Percentiles rank a stretch among this genome's conserved stretches.
Conservation (phyloP, 2,113 vertebrate species). For the Egretta garzetta region DNA sequence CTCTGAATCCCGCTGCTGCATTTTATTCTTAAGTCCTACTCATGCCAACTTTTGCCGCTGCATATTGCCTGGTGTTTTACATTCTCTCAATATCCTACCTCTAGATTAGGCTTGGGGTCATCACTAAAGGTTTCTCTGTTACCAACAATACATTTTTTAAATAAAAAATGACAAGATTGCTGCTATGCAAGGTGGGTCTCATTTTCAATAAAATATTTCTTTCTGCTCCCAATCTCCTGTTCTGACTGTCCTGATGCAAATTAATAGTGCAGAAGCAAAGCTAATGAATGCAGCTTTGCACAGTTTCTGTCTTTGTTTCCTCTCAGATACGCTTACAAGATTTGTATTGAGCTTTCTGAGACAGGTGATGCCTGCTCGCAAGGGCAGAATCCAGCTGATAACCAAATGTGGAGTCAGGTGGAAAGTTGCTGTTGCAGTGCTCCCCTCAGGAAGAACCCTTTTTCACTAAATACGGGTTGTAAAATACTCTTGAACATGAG, state of each 20-base stretch:
- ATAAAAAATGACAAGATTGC: background rate
- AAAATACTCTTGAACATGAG: slow-evolving; percentile 52
- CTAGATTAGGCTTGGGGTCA: background rate
- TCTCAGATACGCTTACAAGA: background rate
- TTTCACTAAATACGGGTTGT: slow-evolving; percentile 43
- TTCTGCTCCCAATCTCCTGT: background rate
- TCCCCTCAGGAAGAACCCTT: background rate
- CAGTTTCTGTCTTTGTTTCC: background rate
- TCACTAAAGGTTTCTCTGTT: background rate
- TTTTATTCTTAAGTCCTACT: background rate
- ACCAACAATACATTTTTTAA: background rate
- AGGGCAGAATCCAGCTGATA: background rate
- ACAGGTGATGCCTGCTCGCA: background rate
- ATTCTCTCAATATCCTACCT: background rate
- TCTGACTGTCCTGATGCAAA: background rate
- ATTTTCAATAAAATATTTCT: background rate
- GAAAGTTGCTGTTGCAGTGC: background rate
- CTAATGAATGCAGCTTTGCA: background rate
- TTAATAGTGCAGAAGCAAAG: background rate
- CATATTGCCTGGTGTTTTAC: background rate
- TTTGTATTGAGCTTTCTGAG: background rate
- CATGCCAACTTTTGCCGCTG: background rate
- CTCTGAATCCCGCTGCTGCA: background rate
- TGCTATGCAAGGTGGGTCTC: background rate
- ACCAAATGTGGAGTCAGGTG: background rate